These are phyloP conservation scores for Trissoscelio sp. DNA, from an alignment of 2,888 invertebrate genomes.

Conservation along the genomic window DNA sequence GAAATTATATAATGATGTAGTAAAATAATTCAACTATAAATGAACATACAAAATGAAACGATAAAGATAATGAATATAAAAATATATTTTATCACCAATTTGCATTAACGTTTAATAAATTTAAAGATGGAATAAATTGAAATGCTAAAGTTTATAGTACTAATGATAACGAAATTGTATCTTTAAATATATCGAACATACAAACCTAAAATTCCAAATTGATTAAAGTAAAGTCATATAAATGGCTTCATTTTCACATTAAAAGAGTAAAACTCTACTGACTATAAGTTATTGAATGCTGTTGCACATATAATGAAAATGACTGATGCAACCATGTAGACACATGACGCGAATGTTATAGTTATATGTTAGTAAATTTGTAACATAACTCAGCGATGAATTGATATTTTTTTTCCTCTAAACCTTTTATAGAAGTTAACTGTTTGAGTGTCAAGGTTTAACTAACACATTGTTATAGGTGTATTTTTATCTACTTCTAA, in stretches of 20 bases:
- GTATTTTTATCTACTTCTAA: too few relatives aligned
- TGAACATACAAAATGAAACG: background rate
- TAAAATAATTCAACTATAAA: constrained; percentile 13
- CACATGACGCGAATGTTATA: background rate
- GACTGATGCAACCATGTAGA: background rate
- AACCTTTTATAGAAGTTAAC: background rate
- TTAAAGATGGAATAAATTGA: background rate
- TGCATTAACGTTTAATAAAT: background rate
- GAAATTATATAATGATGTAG: constrained; percentile 3
- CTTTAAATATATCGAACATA: background rate
- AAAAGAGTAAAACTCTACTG: background rate
- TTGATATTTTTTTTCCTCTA: background rate
- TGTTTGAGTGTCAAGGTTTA: background rate
- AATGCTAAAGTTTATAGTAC: too few relatives aligned
- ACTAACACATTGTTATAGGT: background rate
- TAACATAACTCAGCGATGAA: background rate
- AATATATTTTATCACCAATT: background rate
- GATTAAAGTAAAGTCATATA: background rate
- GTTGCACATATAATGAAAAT: background rate
- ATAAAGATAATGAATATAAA: constrained; percentile 4
- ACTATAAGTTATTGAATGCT: background rate
- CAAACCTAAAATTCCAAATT: background rate
- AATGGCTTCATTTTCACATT: background rate
- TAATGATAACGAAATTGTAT: too few relatives aligned
- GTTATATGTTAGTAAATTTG: constrained; percentile 1